Evolutionary conservation across 2,113 vertebrate species (phyloP).

Genomic region (cattle (Bos taurus)): ARS-UCD2.0 NC_037329.1:39818001-39818500

Average conservation of each 20-base stretch:
- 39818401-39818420: constrained; percentile 30
- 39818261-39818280: neutral
- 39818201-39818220: neutral
- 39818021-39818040: neutral
- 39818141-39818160: neutral
- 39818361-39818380: neutral
- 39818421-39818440: constrained; percentile 38
- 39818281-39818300: neutral
- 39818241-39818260: neutral
- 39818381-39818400: constrained; percentile 30
- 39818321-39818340: neutral
- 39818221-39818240: neutral
- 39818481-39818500: constrained; percentile 67
- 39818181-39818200: no score
- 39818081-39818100: neutral
- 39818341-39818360: neutral
- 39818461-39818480: constrained; percentile 55
- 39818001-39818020: neutral
- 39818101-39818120: neutral
- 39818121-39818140: neutral
- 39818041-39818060: neutral
- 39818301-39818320: neutral
- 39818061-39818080: neutral
- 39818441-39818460: constrained; percentile 65
- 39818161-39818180: neutral